Evolutionary conservation across 2,113 vertebrate genomes (phyloP), one percentile per base, ranked within the genome.

Genomic region (Salminus brasiliensis): DNA sequence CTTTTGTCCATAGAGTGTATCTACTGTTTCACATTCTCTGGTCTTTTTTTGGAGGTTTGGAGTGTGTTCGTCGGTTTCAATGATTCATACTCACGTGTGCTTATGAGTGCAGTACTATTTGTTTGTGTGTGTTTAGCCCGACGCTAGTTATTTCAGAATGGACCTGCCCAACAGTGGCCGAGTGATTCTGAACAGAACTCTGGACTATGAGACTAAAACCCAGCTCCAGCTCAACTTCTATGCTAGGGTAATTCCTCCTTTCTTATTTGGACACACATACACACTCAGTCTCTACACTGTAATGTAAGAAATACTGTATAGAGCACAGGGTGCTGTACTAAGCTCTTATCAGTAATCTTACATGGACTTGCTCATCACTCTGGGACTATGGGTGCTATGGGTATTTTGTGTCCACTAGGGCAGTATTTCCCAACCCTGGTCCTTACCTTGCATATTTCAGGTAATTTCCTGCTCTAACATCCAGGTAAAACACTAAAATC

Each of bases 181-280:
- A 72, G 89, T 95, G 45, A 74, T 93, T 25, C 89, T 96, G 74
- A 85, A 88, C 23, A 93, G 92, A n/a, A 85, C 92, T 5, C 82
- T 96, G 1, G 94, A 96, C 84, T 95, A 94, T 55, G 95, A 96
- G 88, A 93, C 81, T 74, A 90, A 93, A 84, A 86, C 86, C 25
- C 81, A 89, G 23, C 90, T 96, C 2, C 87, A 85, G 45, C 83
- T 96, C 2, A 88, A 90, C 67, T 88, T 96, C 76, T 87, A 90
- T 0, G 94, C 93, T 3, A 86, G 92, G 49, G 95, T 96, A 90
- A 69, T 45, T 41, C 32, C 84, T 66, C 30, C 18, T 39, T 39
- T 39, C 9, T n/a, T n/a, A n/a, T n/a, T n/a, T n/a, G n/a, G n/a
- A 9, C 34, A 36, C 41, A 5, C 13, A 74, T 18, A 67, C 9